phyloP scores from a whole-genome alignment of 1,140 invertebrate genomes.

The Steinernema khuongi region DNA sequence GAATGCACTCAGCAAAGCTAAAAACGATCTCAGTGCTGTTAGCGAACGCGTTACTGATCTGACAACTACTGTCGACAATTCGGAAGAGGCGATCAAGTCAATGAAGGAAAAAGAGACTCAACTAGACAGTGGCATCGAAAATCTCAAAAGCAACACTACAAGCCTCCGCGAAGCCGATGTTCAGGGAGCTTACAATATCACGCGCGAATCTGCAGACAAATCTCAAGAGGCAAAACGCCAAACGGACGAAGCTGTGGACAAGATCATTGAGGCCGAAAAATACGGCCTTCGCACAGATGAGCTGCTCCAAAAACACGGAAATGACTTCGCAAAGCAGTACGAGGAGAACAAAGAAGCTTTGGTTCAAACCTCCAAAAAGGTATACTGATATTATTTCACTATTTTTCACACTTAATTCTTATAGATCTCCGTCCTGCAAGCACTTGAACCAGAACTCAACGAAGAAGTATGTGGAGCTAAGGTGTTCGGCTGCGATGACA shows the following conservation, averaged over 20 bases:
- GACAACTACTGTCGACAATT: background rate
- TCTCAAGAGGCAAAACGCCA: conserved; percentile 36
- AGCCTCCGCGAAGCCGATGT: conserved; percentile 51
- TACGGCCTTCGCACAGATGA: conserved; percentile 30
- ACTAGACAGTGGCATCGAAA: conserved; percentile 41
- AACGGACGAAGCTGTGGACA: conserved; percentile 32
- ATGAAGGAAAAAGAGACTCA: conserved; percentile 42
- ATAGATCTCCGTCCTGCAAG: conserved; percentile 42
- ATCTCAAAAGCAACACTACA: conserved; percentile 46
- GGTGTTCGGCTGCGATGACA: conserved; percentile 46
- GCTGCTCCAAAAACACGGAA: conserved; percentile 46
- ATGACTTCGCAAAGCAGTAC: conserved; percentile 55
- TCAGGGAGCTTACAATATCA: conserved; percentile 55
- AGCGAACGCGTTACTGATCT: background rate
- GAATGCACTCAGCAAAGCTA: background rate
- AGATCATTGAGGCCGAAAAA: conserved; percentile 33
- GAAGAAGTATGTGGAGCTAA: conserved; percentile 54
- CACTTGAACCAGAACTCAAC: conserved; percentile 45
- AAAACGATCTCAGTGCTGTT: background rate
- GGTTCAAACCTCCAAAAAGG: conserved; percentile 37
- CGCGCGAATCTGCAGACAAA: conserved; percentile 43
- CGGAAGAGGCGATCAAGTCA: conserved; percentile 30
- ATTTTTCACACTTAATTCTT: background rate
- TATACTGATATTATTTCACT: background rate
- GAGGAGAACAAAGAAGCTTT: conserved; percentile 49